These are phyloP conservation scores for Epizoanthus rinbou DNA, from an alignment of 92 coral and sea anemone genomes.

Conservation along the genomic window DNA sequence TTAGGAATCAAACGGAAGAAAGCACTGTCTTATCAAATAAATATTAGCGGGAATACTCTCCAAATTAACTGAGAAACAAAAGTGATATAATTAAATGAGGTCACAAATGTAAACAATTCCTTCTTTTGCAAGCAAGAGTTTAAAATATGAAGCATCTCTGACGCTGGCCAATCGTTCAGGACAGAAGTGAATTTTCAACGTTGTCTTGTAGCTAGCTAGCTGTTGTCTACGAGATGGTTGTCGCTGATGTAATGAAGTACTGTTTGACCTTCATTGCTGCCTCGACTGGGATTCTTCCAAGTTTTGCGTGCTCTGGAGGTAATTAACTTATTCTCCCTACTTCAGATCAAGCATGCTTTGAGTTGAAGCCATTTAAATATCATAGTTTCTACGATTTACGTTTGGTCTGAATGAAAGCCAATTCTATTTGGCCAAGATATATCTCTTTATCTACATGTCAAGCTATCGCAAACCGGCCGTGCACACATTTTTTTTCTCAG, in stretches of 20 bases:
- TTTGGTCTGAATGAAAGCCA: too few relatives aligned
- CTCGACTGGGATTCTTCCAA: neutral
- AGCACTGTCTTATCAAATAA: neutral
- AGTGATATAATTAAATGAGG: conserved; percentile 15
- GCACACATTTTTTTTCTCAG: too few relatives aligned
- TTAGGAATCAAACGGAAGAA: neutral
- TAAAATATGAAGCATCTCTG: neutral
- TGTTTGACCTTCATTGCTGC: neutral
- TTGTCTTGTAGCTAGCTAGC: neutral
- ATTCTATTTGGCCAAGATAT: too few relatives aligned
- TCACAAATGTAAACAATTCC: conserved; percentile 5
- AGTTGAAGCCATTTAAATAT: neutral
- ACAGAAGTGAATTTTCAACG: neutral
- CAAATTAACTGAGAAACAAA: conserved; percentile 20
- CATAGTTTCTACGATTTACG: too few relatives aligned
- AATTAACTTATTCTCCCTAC: neutral
- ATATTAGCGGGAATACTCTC: neutral
- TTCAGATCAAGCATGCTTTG: neutral
- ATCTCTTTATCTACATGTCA: too few relatives aligned
- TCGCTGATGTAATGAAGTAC: neutral
- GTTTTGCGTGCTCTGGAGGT: conserved; percentile 2
- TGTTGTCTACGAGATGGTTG: neutral
- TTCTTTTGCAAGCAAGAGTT: neutral
- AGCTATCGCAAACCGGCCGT: too few relatives aligned
- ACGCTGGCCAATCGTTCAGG: neutral